Evolutionary conservation across 2,113 vertebrate genomes (phyloP), one percentile per base, ranked within the genome.

Genomic region (Mustelus asterias): DNA sequence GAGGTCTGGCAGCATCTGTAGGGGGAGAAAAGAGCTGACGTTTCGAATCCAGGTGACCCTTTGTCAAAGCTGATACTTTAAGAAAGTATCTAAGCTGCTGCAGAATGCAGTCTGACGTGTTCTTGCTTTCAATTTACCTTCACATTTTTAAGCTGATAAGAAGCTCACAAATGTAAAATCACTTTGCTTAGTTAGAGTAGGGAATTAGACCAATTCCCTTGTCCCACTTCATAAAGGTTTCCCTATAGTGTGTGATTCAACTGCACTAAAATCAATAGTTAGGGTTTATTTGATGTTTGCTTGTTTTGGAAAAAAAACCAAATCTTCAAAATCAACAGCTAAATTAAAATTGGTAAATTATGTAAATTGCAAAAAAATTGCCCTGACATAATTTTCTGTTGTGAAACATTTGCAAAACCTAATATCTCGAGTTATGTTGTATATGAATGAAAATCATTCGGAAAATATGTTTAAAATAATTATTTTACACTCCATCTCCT

Each of bases 121-220:
- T 96, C 96, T 96, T 90, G 33, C 95, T 96, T 95, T 96, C 14
- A 95, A 96, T 96, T 90, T 96, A 58, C 18, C 69, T 96, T 96
- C 95, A 60, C 83, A 33, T 60, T 33, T 54, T 90, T 90, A 96
- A 97, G 96, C n/a, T 90, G 95, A 96, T 96, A 97, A 97, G 96
- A 96, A 96, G 88, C 96, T 97, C 96, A 96, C 18, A 88, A 83
- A 96, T 96, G 54, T 96, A 96, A 96, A 97, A 97, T 96, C 96
- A 96, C 85, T 95, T 18, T 67, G 54, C 88, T 96, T 96, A 33
- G 69, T 96, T 58, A 88, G 95, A 96, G 94, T 96, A 96, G 67
- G 63, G 96, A 96, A 96, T 97, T 95, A 41, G 37, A 96, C 20
- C 20, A 37, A 16, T 92, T 48, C 29, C 60, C 48, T 96, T 83